Evolutionary conservation across 2,888 invertebrate genomes (phyloP).

Genomic region (Eudemis profundana): DNA sequence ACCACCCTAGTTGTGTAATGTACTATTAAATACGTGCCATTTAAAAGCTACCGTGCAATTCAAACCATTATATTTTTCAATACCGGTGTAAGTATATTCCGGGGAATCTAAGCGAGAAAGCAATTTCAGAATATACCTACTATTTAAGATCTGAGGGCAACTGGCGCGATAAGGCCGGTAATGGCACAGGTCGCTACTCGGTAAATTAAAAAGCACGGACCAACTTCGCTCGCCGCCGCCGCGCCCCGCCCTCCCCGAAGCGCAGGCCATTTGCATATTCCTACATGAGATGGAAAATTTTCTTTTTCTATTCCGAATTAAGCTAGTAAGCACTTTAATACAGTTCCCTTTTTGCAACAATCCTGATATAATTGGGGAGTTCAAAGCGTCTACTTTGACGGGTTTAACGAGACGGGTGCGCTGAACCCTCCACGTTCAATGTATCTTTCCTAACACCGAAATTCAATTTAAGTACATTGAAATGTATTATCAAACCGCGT

Average conservation of each 20-base stretch:
- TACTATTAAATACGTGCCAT: too few species aligned
- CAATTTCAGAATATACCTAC: conserved; percentile 67
- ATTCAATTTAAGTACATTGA: background rate
- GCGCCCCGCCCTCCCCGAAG: conserved; percentile 57
- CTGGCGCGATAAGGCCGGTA: conserved; percentile 68
- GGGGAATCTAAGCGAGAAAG: conserved; percentile 70
- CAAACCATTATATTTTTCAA: conserved; percentile 64
- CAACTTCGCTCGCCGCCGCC: conserved; percentile 57
- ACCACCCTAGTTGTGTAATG: too few species aligned
- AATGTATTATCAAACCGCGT: background rate
- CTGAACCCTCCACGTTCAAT: conserved; percentile 15
- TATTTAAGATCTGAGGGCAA: conserved; percentile 68
- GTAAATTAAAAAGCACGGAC: conserved; percentile 75
- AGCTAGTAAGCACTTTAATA: conserved; percentile 25
- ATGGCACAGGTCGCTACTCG: conserved; percentile 62
- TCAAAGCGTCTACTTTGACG: conserved; percentile 14
- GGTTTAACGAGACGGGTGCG: conserved; percentile 6
- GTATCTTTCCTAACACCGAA: background rate
- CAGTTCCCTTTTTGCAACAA: conserved; percentile 13
- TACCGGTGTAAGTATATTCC: conserved; percentile 59
- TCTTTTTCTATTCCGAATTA: conserved; percentile 46
- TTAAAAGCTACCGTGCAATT: conserved; percentile 58
- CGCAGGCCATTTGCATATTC: conserved; percentile 67
- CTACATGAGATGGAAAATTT: conserved; percentile 55
- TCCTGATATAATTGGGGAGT: conserved; percentile 5